Conservation (phyloP, 2,113 vertebrate genomes). For the Telmatochromis brichardi region DNA sequence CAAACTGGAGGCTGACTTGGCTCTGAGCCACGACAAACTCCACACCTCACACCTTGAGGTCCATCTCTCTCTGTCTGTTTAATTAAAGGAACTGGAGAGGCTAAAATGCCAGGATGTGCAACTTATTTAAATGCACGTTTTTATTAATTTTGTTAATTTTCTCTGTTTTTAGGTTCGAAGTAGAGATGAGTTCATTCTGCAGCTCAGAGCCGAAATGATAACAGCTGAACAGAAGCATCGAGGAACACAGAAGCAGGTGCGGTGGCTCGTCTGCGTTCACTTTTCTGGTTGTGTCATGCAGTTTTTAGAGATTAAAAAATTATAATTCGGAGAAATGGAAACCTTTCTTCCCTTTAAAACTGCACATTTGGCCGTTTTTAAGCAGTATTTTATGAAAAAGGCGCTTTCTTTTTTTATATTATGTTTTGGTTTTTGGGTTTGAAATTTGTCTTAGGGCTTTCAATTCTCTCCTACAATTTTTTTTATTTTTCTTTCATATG, state of each 20-base stretch:
- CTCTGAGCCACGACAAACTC: conserved; percentile 54
- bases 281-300: background rate
- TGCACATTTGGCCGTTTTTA: background rate
- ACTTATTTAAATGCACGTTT: background rate
- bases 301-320: background rate
- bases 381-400: background rate
- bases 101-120: background rate
- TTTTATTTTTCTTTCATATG: conserved; percentile 18
- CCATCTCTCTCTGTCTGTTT: background rate
- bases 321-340: background rate
- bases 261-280: background rate
- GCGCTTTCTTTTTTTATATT: background rate
- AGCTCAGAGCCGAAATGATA: conserved; percentile 54
- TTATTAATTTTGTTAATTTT: background rate
- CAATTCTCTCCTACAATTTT: background rate
- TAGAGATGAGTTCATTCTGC: conserved; percentile 60
- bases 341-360: background rate
- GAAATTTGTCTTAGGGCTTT: conserved; percentile 12
- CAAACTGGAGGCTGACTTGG: conserved; percentile 57
- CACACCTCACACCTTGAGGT: conserved; percentile 58
- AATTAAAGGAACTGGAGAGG: background rate
- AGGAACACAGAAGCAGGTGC: conserved; percentile 47
- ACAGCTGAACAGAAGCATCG: conserved; percentile 38
- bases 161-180: conserved; percentile 28
- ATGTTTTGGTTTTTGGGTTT: background rate